Conservation (phyloP, 2,888 invertebrate genomes). For the Oxytorus armatus region DNA sequence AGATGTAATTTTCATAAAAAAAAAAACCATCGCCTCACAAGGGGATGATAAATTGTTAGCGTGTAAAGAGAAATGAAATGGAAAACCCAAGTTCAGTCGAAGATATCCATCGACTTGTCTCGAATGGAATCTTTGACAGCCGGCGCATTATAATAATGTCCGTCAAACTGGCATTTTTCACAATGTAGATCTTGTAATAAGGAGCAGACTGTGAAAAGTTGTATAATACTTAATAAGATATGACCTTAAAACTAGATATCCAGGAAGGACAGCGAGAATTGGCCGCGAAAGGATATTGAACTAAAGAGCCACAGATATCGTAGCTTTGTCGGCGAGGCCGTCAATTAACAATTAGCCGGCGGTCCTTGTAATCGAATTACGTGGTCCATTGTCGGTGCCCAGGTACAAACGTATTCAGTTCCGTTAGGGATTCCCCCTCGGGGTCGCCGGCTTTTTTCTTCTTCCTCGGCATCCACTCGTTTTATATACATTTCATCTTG, state of each 20-base stretch:
- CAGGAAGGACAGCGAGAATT: conserved; percentile 7
- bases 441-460: conserved; percentile 69
- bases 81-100: too few species aligned
- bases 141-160: background rate
- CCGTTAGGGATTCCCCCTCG: conserved; percentile 72
- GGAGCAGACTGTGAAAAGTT: conserved; percentile 9
- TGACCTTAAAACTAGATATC: conserved; percentile 19
- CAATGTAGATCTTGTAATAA: conserved; percentile 13
- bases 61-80: too few species aligned
- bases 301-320: conserved; percentile 57
- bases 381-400: conserved; percentile 82
- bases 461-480: conserved; percentile 43
- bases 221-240: conserved; percentile 15
- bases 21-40: background rate
- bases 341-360: conserved; percentile 85
- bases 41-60: background rate
- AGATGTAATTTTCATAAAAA: conserved; percentile 19
- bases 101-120: too few species aligned
- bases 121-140: background rate
- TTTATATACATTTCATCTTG: conserved; percentile 17
- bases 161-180: conserved; percentile 5
- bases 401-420: conserved; percentile 84
- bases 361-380: conserved; percentile 85
- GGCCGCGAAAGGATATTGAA: conserved; percentile 30
- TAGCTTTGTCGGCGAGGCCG: conserved; percentile 74